phyloP scores from a whole-genome alignment of 2,113 vertebrate genomes.

The Symphodus melops region DNA sequence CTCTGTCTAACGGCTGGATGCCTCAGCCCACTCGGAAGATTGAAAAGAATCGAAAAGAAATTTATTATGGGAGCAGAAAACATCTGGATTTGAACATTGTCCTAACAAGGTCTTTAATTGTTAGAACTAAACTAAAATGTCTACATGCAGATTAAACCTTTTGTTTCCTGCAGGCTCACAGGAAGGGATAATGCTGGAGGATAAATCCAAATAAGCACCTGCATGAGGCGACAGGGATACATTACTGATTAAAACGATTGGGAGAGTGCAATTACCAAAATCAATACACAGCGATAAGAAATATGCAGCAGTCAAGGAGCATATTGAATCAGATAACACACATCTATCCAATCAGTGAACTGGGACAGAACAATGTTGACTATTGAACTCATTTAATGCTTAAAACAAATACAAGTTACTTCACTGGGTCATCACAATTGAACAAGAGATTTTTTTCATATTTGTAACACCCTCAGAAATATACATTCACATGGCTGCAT shows the following conservation, averaged over 20 bases:
- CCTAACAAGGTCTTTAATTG: slow-evolving; percentile 8
- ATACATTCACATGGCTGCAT: slow-evolving; percentile 84
- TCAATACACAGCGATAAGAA: slow-evolving; percentile 42
- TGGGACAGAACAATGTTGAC: slow-evolving; percentile 73
- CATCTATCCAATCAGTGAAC: slow-evolving; percentile 66
- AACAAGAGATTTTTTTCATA: slow-evolving; percentile 79
- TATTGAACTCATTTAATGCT: slow-evolving; percentile 85
- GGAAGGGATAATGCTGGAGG: slow-evolving; percentile 10
- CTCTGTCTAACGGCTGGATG: slow-evolving; percentile 26
- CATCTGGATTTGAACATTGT: slow-evolving; percentile 12
- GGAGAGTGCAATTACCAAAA: slow-evolving; percentile 32
- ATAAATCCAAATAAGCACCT: slow-evolving; percentile 22
- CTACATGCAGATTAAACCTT: slow-evolving; percentile 34
- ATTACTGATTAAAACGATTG: slow-evolving; percentile 27
- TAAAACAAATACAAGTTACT: slow-evolving; percentile 87
- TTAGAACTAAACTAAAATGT: not conserved
- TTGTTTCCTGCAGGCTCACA: slow-evolving; percentile 28
- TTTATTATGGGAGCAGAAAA: not conserved
- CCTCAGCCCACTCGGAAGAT: slow-evolving; percentile 14
- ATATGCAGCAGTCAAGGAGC: slow-evolving; percentile 37
- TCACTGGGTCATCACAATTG: slow-evolving; percentile 85
- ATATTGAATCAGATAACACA: slow-evolving; percentile 53
- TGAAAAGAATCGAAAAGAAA: not conserved
- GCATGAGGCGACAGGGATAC: slow-evolving; percentile 18
- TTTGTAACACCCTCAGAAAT: slow-evolving; percentile 84